phyloP scores from a whole-genome alignment of 2,797 vertebrate species.

The Mormyrus proboscirostris region DNA sequence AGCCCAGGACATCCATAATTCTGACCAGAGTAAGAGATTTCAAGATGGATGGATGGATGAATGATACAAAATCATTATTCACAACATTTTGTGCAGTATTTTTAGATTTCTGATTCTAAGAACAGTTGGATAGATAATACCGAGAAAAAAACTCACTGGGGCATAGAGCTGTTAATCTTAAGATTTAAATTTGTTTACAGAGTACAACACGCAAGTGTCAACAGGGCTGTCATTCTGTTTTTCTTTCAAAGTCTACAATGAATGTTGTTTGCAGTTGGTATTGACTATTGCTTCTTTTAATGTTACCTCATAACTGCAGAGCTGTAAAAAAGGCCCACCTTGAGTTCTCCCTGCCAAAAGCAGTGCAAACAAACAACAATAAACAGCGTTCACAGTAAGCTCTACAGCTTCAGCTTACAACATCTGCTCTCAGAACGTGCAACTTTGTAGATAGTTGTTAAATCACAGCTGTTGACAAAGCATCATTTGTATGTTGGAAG shows the following conservation, averaged over 20 bases:
- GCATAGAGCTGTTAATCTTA: background rate
- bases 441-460: slow-evolving; percentile 92
- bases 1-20: background rate
- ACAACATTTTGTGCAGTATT: background rate
- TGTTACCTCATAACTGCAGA: background rate
- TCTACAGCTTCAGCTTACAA: slow-evolving; percentile 45
- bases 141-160: background rate
- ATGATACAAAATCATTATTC: background rate
- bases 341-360: slow-evolving; percentile 53
- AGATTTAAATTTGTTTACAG: background rate
- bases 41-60: background rate
- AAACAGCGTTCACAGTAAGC: slow-evolving; percentile 73
- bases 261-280: background rate
- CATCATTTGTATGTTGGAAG: slow-evolving; percentile 88
- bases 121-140: background rate
- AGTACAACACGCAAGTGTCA: background rate
- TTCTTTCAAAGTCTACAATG: background rate
- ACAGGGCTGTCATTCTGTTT: background rate
- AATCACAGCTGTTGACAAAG: slow-evolving; percentile 89
- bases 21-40: background rate
- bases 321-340: slow-evolving; percentile 43
- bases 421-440: slow-evolving; percentile 87
- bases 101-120: background rate
- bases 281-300: background rate
- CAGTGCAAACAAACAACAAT: slow-evolving; percentile 48